Evolutionary conservation across 2,888 invertebrate species (phyloP).

Genomic region (Conus canariensis): DNA sequence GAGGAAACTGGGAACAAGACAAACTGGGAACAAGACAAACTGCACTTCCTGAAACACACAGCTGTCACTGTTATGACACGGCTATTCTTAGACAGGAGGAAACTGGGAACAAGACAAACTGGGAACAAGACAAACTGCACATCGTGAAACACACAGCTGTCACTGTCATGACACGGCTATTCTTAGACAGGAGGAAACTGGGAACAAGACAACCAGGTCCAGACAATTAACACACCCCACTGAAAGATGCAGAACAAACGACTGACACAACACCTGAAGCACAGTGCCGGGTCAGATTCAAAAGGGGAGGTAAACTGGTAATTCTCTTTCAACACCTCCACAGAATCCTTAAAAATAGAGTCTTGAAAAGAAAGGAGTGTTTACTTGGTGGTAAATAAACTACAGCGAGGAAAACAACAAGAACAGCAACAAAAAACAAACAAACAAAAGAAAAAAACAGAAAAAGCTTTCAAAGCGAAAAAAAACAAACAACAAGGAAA

Average conservation of each 20-base stretch:
- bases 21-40: slow-evolving; percentile 83
- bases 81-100: slow-evolving; percentile 43
- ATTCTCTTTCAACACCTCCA: too few relatives aligned
- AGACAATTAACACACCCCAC: not conserved
- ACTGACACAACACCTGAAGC: too few relatives aligned
- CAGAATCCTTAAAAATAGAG: too few relatives aligned
- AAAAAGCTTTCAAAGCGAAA: too few relatives aligned
- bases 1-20: not conserved
- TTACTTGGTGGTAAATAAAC: too few relatives aligned
- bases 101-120: not conserved
- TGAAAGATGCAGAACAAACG: not conserved
- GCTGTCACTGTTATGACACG: not conserved
- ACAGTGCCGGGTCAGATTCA: too few relatives aligned
- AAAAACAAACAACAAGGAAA: too few relatives aligned
- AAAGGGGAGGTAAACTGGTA: too few relatives aligned
- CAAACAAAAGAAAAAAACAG: too few relatives aligned
- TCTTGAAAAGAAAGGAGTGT: too few relatives aligned
- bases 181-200: slow-evolving; percentile 35
- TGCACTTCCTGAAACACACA: slow-evolving; percentile 83
- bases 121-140: slow-evolving; percentile 87
- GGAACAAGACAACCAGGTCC: not conserved
- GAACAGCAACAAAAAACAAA: too few relatives aligned
- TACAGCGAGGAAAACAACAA: too few relatives aligned
- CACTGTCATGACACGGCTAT: slow-evolving; percentile 28
- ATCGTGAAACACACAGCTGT: slow-evolving; percentile 79